These are phyloP conservation scores for Odontamblyopus lacepedii DNA, from an alignment of 2,797 vertebrate species.

Conservation along the genomic window DNA sequence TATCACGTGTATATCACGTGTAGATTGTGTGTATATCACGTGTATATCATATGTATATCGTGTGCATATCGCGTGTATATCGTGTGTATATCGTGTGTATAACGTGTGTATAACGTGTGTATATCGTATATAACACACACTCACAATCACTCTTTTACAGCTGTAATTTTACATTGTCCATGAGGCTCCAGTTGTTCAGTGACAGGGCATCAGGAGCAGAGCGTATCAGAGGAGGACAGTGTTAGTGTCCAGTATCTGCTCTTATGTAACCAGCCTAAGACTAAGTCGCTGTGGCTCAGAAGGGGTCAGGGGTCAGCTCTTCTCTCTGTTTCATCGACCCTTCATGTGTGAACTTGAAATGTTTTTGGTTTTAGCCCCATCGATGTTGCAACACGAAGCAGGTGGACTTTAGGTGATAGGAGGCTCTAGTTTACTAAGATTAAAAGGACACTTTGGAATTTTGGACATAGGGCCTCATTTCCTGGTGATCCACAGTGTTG, in stretches of 20 bases:
- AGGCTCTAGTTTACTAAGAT: too few species aligned
- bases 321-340: constrained; percentile 72
- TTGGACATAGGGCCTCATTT: too few species aligned
- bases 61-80: too few species aligned
- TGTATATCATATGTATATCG: too few species aligned
- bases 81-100: too few species aligned
- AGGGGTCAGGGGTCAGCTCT: constrained; percentile 66
- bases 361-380: constrained; percentile 66
- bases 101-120: too few species aligned
- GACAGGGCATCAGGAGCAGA: constrained; percentile 23
- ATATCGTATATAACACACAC: too few species aligned
- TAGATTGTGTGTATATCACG: too few species aligned
- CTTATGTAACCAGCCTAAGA: constrained; percentile 72
- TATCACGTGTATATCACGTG: too few species aligned
- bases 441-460: too few species aligned
- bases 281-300: constrained; percentile 45
- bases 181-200: background rate
- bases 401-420: background rate
- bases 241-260: constrained; percentile 48
- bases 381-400: constrained; percentile 17
- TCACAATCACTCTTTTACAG: too few species aligned
- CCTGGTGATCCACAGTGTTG: too few species aligned
- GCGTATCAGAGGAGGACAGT: constrained; percentile 34
- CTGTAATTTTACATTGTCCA: background rate
- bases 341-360: constrained; percentile 79